Base-by-base conservation (phyloP, 2,888 invertebrate genomes). In the Drosophila antonietae region DNA sequence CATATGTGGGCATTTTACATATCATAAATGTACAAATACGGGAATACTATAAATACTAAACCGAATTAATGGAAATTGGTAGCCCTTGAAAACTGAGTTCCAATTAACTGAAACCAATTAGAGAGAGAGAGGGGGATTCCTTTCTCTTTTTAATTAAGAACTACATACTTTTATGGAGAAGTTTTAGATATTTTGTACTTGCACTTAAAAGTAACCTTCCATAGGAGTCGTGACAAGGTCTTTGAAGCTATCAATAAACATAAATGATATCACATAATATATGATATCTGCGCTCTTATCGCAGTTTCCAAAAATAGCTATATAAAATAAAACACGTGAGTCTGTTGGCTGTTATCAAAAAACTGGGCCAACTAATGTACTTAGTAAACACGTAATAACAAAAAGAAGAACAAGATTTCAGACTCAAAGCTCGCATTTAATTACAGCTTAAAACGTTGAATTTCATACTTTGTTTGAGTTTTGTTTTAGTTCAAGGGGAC, bases 1-100 rank as follows among this genome's bases (percentile, higher is more conserved):
- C 81, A 79, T 81, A 63, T 61, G 62, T 44, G 57, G 35, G 53
- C 66, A 68, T 75, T 71, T 63, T 60, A 67, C 70, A 68, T 68
- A 47, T 47, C 64, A 65, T 73, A 73, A 73, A 78, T 67, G 59
- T 44, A 66, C 33, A 57, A 47, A 41, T 20, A 18, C 41, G 43
- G 18, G 52, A 31, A 52, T 59, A 55, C 44, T 51, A 59, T 59
- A 44, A 59, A 55, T 59, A 55, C 44, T 35, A n/a, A 33, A 35
- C 37, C 49, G 59, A 68, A 80, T 70, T 69, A 75, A 73, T 68
- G 64, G 66, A 52, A 59, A 60, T 66, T 53, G 33, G 49, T 28
- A 58, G 67, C 61, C 59, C 78, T 75, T 66, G 28, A 33, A 18
- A 39, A 12, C 15, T 2, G 18, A 39, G 4, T 51, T 73, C 52